Evolutionary conservation across 2,888 invertebrate species (phyloP), one percentile per base, ranked within the genome.

Genomic region (Tenthredo livida): DNA sequence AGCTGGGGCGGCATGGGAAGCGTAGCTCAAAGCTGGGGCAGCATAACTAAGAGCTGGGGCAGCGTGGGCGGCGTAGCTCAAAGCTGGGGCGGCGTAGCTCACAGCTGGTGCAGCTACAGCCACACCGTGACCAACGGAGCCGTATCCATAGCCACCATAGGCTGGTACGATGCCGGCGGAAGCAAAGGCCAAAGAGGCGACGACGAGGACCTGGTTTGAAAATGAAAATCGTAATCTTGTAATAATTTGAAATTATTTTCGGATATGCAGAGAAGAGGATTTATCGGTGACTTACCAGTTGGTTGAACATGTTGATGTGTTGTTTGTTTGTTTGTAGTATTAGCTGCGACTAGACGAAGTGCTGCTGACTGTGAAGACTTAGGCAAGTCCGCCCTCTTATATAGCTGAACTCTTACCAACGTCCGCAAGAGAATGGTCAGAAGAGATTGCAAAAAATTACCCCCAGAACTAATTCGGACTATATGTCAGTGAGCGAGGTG

Each of bases 231-330:
- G 29, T 33, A 0, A 37, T 72, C 17, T 25, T 15, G 12, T 29
- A 12, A 12, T 29, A 6, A 17, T 21, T 58, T 2, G 12, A 9
- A 21, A 29, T 25, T 29, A 21, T 25, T 65, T 7, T 29, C 3
- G 15, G 65, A 4, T 29, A 29, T 29, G 3, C 10, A 25, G 21
- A 10, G 21, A 1, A 70, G 33, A n/a, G 12, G 37, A 17, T 25
- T 9, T 5, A 37, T 25, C 25, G 47, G 17, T 2, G n/a, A 92
- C 95, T 95, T 94, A 95, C 95, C 94, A 95, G n/a, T 43, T 73
- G 93, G 90, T 95, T 95, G 94, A 94, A 95, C 95, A 95, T 95
- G 93, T 94, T 95, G 94, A 89, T 61, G n/a, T n/a, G n/a, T 29
- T 29, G 17, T 21, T 29, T 77, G 47, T 47, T 80, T 40, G 50